Evolutionary conservation across 2,797 vertebrate species (phyloP), one percentile per base, ranked within the genome.

Genomic region (Hydrocynus forskahlii): DNA sequence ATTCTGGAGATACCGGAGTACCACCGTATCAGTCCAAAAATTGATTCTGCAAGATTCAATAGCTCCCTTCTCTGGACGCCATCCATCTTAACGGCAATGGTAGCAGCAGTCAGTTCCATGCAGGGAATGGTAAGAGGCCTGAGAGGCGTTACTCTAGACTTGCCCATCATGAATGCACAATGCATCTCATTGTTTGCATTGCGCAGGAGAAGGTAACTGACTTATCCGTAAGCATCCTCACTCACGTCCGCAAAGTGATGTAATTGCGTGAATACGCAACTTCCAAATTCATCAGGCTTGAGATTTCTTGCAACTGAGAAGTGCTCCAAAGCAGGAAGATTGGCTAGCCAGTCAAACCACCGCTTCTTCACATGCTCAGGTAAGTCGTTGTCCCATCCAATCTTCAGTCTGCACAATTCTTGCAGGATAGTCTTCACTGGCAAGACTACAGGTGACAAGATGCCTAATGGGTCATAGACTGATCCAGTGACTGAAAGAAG

Each of bases 381-480:
- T 9, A 81, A 2, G 5, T 57, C 54, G 6, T 66, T 45, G 50
- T 78, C 57, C 55, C 57, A 81, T 17, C 66, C 14, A 2, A 16
- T 14, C 17, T 81, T 81, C 23, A 70, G 1, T 52, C 43, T 60
- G 19, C 73, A 82, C 8, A 62, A 5, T 5, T 81, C 66, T 63
- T 63, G 40, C 38, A 81, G 38, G 8, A 70, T 81, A 1, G 3
- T 21, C 17, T 76, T 76, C 38, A 52, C 55, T n/a, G 21, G 40
- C 21, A 81, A 48, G 2, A 63, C 29, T 23, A 69, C n/a, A 40
- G 80, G 80, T 29, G 55, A 13, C 9, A 81, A 43, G 6, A 76
- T 35, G n/a, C 63, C 40, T 14, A 81, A 29, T n/a, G 80, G 80
- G 40, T 81, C 80, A 76, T 70, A 81, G 7, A 81, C 25, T 16